Base-by-base conservation (phyloP, 2,888 invertebrate genomes). In the Rosalia funebris region DNA sequence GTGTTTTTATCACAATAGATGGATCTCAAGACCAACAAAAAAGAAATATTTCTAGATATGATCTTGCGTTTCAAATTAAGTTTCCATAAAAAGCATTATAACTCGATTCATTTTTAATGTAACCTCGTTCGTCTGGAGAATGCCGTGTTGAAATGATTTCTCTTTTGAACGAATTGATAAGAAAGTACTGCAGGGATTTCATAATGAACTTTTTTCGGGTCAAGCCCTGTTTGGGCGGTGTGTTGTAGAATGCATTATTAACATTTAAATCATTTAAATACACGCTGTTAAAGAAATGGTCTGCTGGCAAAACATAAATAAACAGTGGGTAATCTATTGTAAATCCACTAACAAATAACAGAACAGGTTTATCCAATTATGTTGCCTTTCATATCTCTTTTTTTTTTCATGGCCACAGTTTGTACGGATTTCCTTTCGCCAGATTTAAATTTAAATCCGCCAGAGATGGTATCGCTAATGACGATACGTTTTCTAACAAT, bases 391-490 rank as follows among this genome's bases (percentile, higher is more conserved):
- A 17, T 42, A 7, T 44, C 10, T 36, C 5, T n/a, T 1, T 4
- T 44, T 44, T 25, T 54, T 39, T 55, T 53, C 57, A 46, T 34
- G 45, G 45, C 7, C 46, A 41, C 16, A 32, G 45, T 41, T 42
- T 37, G 42, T 17, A 54, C 46, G 46, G n/a, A n/a, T 36, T 36
- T 44, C 37, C 41, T 63, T 63, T 58, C 47, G 41, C 48, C 45
- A 48, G 56, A 55, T 60, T 34, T 32, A 31, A 14, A 47, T 55
- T 32, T 19, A 46, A 34, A 50, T 32, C 9, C 41, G 5, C 42
- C 15, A 32, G 9, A 57, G 57, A 57, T 57, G 50, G 37, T 57
- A 57, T 57, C 57, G 47, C 11, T 4, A 34, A 12, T 50, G 41
- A 48, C 15, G 57, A 50, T 47, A 32, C 11, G 34, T 48, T 41